Conservation (phyloP, 2,113 vertebrate species). For the Smithornis capensis region DNA sequence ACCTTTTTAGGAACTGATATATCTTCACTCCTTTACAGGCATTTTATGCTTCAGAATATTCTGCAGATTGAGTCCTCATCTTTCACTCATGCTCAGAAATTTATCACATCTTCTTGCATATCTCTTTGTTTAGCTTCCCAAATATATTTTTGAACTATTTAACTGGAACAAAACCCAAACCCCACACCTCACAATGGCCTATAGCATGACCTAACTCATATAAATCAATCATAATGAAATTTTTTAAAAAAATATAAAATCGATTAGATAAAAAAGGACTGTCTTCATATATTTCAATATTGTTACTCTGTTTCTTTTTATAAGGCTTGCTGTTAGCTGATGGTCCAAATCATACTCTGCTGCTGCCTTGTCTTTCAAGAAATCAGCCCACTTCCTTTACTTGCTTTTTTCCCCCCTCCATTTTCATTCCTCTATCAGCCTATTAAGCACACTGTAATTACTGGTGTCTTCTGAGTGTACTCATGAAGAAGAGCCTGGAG, state of each 20-base stretch:
- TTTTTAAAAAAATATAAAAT: not conserved
- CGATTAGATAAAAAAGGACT: not conserved
- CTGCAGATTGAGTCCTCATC: not conserved
- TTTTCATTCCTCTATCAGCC: not conserved
- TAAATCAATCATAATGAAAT: not conserved
- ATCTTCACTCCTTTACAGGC: not conserved
- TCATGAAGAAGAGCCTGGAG: not conserved
- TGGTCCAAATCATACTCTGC: not conserved
- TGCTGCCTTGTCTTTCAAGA: not conserved
- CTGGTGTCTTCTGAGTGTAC: not conserved
- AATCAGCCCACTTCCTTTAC: not conserved
- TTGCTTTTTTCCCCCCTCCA: not conserved
- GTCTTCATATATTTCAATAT: not conserved
- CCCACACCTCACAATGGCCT: not conserved
- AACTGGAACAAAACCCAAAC: not conserved
- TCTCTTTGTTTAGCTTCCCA: not conserved
- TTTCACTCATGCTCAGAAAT: not conserved
- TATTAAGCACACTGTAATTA: not conserved
- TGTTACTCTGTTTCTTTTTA: not conserved
- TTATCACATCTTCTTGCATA: not conserved
- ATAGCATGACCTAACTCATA: not conserved
- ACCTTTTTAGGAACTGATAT: not conserved
- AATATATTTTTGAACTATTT: not conserved
- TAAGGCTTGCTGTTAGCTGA: not conserved
- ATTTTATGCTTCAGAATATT: not conserved